phyloP scores from a whole-genome alignment of 1,140 invertebrate genomes.

The Pachypsylla venusta region DNA sequence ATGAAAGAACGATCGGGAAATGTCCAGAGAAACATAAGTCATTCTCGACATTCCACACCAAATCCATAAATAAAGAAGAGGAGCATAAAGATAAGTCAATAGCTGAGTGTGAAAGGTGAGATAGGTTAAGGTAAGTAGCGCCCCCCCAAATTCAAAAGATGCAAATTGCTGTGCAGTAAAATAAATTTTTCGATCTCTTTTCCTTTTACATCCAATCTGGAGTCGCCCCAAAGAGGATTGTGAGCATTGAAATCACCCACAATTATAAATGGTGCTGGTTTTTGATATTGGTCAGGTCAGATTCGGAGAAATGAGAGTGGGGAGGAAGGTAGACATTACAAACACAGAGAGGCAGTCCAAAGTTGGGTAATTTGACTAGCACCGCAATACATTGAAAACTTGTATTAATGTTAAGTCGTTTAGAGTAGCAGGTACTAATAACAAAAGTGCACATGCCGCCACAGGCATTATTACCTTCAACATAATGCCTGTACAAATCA shows the following conservation, averaged over 20 bases:
- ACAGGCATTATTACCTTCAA: conserved; percentile 1
- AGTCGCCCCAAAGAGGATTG: conserved; percentile 26
- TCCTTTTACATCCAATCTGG: conserved; percentile 24
- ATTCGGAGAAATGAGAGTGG: neutral
- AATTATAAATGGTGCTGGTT: conserved; percentile 25
- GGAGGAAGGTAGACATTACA: conserved; percentile 7
- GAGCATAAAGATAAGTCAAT: conserved; percentile 9
- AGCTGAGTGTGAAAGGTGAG: neutral
- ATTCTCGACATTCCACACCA: neutral
- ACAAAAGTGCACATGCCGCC: neutral
- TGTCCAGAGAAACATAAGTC: neutral
- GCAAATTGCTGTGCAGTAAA: neutral
- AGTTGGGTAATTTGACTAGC: neutral
- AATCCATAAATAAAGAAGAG: neutral
- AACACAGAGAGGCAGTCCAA: neutral
- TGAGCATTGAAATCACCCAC: conserved; percentile 28
- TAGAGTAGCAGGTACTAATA: neutral
- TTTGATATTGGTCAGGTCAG: conserved; percentile 22
- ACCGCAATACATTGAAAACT: neutral
- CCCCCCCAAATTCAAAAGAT: neutral
- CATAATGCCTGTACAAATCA: neutral
- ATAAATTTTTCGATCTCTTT: conserved; percentile 20
- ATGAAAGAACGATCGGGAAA: neutral
- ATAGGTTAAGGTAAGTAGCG: neutral
- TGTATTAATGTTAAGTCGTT: neutral